Evolutionary conservation across 2,113 vertebrate species (phyloP).

Genomic region (Ceyx margarethae): DNA sequence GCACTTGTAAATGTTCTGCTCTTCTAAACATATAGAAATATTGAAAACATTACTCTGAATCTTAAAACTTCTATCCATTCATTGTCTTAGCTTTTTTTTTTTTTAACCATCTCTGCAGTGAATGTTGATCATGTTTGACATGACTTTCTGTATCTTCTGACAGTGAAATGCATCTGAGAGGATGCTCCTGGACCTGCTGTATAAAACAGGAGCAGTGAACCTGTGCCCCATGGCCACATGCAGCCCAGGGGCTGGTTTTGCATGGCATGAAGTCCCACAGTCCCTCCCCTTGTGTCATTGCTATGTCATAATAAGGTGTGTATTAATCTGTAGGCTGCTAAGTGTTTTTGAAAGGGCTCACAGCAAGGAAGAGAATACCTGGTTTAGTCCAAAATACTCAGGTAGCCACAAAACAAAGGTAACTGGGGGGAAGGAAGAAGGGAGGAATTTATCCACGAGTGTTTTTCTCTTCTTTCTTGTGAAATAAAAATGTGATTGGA

Average conservation of each 20-base stretch:
- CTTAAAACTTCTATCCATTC: neutral
- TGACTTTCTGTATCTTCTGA: neutral
- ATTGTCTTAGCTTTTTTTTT: neutral
- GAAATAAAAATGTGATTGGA: neutral
- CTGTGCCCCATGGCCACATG: neutral
- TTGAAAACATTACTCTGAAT: neutral
- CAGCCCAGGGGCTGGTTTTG: neutral
- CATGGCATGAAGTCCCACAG: rapidly evolving
- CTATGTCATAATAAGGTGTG: neutral
- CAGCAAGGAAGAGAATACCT: neutral
- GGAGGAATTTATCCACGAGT: neutral
- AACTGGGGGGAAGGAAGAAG: neutral
- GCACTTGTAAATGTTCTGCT: neutral
- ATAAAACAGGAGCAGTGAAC: neutral
- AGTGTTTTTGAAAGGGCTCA: neutral
- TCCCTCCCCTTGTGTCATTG: neutral
- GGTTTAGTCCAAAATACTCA: neutral
- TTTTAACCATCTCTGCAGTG: neutral
- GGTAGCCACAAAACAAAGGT: neutral
- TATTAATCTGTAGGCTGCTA: neutral
- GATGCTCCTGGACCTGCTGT: neutral
- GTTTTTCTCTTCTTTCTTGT: neutral
- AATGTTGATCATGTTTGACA: neutral
- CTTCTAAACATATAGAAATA: neutral
- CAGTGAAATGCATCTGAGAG: neutral